These are phyloP conservation scores for Caenorhabditis tropicalis DNA, from an alignment of 1,140 invertebrate species.

Conservation along the genomic window DNA sequence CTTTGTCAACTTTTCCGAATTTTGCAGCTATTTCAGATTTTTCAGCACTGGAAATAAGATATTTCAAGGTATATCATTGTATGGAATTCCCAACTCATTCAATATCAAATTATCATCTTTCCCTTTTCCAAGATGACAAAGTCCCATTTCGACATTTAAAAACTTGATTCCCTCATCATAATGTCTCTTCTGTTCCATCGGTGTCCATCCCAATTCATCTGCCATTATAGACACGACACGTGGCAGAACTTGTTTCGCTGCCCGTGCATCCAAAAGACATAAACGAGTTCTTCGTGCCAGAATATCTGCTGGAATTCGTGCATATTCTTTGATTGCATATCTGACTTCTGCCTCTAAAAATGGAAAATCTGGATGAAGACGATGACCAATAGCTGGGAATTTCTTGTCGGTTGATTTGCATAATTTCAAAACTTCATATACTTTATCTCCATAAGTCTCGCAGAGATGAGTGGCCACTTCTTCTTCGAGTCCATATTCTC, in stretches of 20 bases:
- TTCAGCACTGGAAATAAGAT: not conserved
- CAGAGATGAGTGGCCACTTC: constrained; percentile 88
- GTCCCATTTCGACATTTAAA: constrained; percentile 90
- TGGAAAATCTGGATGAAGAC: constrained; percentile 95
- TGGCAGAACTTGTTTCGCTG: constrained; percentile 91
- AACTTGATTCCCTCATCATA: constrained; percentile 83
- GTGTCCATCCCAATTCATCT: constrained; percentile 90
- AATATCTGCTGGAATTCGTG: constrained; percentile 93
- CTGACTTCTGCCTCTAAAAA: constrained; percentile 97
- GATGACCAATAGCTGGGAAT: constrained; percentile 92
- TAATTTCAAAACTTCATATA: constrained; percentile 94
- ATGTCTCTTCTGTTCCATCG: constrained; percentile 83
- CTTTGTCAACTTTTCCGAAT: not conserved
- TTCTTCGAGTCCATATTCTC: constrained; percentile 78
- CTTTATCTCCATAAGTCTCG: constrained; percentile 94
- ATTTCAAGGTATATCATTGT: not conserved
- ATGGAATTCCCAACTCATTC: not conserved
- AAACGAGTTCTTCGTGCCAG: constrained; percentile 89
- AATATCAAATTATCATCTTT: not conserved
- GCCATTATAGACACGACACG: constrained; percentile 90
- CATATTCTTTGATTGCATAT: constrained; percentile 94
- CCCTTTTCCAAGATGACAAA: not conserved
- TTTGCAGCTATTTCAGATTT: not conserved
- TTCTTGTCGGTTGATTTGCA: constrained; percentile 91
- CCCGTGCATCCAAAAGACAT: constrained; percentile 91